Conservation (phyloP, 2,797 vertebrate genomes). For the Coluber constrictor region DNA sequence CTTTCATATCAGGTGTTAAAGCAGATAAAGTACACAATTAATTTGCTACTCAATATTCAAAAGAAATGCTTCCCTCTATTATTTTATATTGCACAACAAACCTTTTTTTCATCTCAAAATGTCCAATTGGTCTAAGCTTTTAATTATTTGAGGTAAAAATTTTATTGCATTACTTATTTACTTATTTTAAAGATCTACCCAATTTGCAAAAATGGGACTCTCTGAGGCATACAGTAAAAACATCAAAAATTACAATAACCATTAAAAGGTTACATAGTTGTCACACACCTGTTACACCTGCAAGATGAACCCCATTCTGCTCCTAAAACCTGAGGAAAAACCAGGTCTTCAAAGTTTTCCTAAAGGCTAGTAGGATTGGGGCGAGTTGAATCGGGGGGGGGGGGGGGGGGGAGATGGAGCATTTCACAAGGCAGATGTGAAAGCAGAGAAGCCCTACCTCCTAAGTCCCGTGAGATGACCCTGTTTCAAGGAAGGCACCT, state of each 20-base stretch:
- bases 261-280: not conserved
- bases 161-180: not conserved
- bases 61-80: not conserved
- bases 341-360: not conserved
- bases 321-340: not conserved
- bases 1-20: not conserved
- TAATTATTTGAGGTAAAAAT: not conserved
- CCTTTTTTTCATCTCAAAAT: not conserved
- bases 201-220: not conserved
- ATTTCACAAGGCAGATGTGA: not conserved
- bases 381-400: not conserved
- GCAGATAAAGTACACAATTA: not conserved
- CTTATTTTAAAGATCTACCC: not conserved
- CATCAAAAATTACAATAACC: not conserved
- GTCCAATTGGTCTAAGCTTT: not conserved
- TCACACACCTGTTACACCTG: not conserved
- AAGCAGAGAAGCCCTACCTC: not conserved
- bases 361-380: not conserved
- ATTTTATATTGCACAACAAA: not conserved
- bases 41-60: not conserved
- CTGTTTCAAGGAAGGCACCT: not conserved
- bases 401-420: accelerated
- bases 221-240: not conserved
- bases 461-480: not conserved
- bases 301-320: not conserved